Conservation (phyloP, 2,113 vertebrate genomes). For the Platysteira castanea region DNA sequence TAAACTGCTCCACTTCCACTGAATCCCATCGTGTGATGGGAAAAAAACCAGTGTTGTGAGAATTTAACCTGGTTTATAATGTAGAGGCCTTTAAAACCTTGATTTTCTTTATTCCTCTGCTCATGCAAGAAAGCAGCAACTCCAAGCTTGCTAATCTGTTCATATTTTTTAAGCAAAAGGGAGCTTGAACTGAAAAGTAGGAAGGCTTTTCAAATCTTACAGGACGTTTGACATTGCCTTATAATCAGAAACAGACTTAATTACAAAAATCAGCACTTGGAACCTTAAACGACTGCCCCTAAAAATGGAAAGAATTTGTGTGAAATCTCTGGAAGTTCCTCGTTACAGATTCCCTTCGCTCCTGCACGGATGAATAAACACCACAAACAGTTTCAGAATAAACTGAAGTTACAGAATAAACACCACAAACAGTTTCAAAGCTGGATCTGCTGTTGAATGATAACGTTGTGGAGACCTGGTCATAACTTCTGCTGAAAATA, state of each 20-base stretch:
- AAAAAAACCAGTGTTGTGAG: neutral
- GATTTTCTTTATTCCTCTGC: neutral
- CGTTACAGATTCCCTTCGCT: neutral
- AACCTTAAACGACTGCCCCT: neutral
- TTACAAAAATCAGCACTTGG: neutral
- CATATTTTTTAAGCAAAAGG: neutral
- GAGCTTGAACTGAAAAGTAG: neutral
- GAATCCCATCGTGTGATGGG: neutral
- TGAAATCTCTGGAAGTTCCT: neutral
- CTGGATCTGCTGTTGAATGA: neutral
- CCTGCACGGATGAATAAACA: neutral
- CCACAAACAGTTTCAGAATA: neutral
- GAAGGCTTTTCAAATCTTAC: neutral
- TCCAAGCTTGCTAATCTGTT: neutral
- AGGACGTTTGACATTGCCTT: neutral
- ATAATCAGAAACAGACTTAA: neutral
- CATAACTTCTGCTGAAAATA: neutral
- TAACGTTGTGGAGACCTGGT: neutral
- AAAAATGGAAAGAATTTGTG: neutral
- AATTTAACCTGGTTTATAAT: neutral
- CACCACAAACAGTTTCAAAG: neutral
- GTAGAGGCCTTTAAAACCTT: neutral
- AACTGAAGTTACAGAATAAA: no score
- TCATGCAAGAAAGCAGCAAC: neutral
- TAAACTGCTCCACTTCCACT: neutral